phyloP scores from a whole-genome alignment of 2,888 invertebrate genomes.

The Lasioglossum pauxillum region DNA sequence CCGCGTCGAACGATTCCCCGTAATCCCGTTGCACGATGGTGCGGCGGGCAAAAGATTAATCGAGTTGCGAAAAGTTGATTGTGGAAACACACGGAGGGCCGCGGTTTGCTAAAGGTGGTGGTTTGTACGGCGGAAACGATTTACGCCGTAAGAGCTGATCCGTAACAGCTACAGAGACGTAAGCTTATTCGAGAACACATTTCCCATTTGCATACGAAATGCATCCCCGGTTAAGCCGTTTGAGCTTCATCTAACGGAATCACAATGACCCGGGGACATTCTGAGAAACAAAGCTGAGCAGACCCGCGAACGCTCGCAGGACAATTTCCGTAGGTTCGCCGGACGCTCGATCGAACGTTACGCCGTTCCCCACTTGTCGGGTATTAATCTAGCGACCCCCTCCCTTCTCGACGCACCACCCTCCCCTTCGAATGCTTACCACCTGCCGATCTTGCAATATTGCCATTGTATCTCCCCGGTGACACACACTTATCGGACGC shows the following conservation, averaged over 20 bases:
- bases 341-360: conserved; percentile 23
- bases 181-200: conserved; percentile 74
- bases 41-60: conserved; percentile 53
- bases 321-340: conserved; percentile 24
- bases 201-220: conserved; percentile 76
- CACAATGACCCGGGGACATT: conserved; percentile 71
- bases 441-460: conserved; percentile 25
- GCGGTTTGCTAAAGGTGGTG: not conserved
- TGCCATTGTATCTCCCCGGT: conserved; percentile 31
- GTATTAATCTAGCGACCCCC: conserved; percentile 42
- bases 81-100: conserved; percentile 42
- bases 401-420: not conserved
- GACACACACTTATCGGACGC: conserved; percentile 39
- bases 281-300: conserved; percentile 62
- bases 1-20: conserved; percentile 34
- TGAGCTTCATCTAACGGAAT: conserved; percentile 73
- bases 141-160: conserved; percentile 69
- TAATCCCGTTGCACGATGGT: conserved; percentile 22
- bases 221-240: conserved; percentile 71
- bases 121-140: conserved; percentile 63
- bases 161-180: conserved; percentile 72
- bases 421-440: not conserved
- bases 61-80: conserved; percentile 62
- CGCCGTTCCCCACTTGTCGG: not conserved
- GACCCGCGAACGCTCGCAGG: conserved; percentile 15